phyloP scores from a whole-genome alignment of 2,113 vertebrate species.

The Leucopsar rothschildi region DNA sequence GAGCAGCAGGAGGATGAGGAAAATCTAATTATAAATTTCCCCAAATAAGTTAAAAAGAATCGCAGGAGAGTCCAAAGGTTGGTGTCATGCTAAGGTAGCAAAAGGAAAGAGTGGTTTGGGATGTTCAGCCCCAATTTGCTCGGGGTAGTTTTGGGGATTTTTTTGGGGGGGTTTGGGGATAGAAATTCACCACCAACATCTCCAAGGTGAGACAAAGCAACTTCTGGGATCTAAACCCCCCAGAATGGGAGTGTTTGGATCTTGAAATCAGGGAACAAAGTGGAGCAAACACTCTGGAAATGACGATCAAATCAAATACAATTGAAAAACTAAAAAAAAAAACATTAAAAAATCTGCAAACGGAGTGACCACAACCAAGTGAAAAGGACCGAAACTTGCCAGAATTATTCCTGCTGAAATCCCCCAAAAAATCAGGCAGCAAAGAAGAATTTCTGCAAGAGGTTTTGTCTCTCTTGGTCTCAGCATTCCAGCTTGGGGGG shows the following conservation, averaged over 20 bases:
- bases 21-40: conserved; percentile 67
- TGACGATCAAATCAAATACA: not conserved
- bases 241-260: too few species aligned
- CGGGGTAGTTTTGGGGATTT: not conserved
- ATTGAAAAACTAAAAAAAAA: too few species aligned
- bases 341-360: not conserved
- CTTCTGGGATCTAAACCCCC: not conserved
- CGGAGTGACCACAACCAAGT: not conserved
- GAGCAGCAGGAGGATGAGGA: conserved; percentile 40
- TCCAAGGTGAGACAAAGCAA: not conserved
- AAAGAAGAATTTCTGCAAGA: not conserved
- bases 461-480: not conserved
- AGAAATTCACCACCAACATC: not conserved
- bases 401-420: not conserved
- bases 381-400: not conserved
- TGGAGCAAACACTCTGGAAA: not conserved
- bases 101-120: not conserved
- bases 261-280: not conserved
- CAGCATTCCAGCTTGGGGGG: not conserved
- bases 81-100: conserved; percentile 17
- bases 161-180: not conserved
- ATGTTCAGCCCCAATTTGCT: not conserved
- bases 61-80: conserved; percentile 31
- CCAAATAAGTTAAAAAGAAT: conserved; percentile 53
- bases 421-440: not conserved